Conservation (phyloP, 2,113 vertebrate species). For the Spea bombifrons region DNA sequence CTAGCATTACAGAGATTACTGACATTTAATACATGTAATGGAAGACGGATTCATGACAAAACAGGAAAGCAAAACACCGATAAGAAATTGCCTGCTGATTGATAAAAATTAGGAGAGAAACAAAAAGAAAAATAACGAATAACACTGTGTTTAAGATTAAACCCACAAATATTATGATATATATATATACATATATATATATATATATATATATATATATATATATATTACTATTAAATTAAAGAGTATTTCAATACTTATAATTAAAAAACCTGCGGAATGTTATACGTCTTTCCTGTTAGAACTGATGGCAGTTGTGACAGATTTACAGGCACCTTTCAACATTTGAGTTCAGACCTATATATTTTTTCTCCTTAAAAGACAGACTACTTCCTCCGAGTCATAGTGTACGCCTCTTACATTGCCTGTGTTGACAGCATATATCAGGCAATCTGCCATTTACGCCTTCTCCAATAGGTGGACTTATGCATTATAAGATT, state of each 20-base stretch:
- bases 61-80: constrained; percentile 34
- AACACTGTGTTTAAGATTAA: background rate
- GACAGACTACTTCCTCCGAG: background rate
- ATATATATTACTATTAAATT: background rate
- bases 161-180: background rate
- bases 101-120: constrained; percentile 32
- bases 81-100: constrained; percentile 39
- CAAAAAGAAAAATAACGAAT: background rate
- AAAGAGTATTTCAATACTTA: background rate
- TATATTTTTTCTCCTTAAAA: constrained; percentile 6
- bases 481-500: background rate
- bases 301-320: constrained; percentile 4
- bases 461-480: constrained; percentile 1
- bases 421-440: constrained; percentile 24
- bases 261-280: background rate
- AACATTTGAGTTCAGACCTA: background rate
- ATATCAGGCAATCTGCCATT: constrained; percentile 31
- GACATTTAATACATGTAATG: constrained; percentile 39
- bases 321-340: constrained; percentile 19
- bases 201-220: background rate
- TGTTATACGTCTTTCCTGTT: background rate
- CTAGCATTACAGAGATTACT: constrained; percentile 35
- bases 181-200: background rate
- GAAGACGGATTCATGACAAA: constrained; percentile 35
- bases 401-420: constrained; percentile 12